Percentiles rank a stretch among this genome's conserved stretches.
Conservation (phyloP, 2,888 invertebrate species). For the Germaria angustata region DNA sequence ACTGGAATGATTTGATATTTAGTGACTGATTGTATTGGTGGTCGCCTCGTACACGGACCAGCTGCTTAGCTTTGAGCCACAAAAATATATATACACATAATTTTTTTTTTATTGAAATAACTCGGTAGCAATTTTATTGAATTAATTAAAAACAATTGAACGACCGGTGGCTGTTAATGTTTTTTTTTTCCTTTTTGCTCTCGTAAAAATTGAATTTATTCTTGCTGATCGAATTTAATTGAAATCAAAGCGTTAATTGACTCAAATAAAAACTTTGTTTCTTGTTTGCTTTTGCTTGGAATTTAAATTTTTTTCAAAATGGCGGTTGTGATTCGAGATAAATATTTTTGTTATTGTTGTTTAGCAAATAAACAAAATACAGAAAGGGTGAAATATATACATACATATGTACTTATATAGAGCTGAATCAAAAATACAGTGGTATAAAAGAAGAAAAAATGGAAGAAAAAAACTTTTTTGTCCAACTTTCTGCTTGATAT, state of each 20-base stretch:
- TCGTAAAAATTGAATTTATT: slow-evolving; percentile 18
- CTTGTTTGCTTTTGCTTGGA: background rate
- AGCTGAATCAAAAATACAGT: background rate
- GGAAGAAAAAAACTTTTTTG: too few relatives aligned
- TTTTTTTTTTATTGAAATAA: slow-evolving; percentile 47
- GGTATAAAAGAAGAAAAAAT: too few relatives aligned
- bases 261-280: slow-evolving; percentile 25
- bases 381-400: slow-evolving; percentile 6
- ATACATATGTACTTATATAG: too few relatives aligned
- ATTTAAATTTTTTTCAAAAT: slow-evolving; percentile 16
- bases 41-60: background rate
- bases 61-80: background rate
- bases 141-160: slow-evolving; percentile 47
- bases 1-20: background rate
- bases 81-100: too few relatives aligned
- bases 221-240: slow-evolving; percentile 43
- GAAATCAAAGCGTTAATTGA: slow-evolving; percentile 63
- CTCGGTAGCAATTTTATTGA: slow-evolving; percentile 48
- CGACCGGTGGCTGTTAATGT: background rate
- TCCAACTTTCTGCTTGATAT: too few relatives aligned
- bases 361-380: background rate
- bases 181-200: background rate
- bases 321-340: slow-evolving; percentile 17
- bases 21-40: background rate
- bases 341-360: background rate